Base-by-base conservation (phyloP, 2,797 vertebrate species). In the Silurus lanzhouensis region DNA sequence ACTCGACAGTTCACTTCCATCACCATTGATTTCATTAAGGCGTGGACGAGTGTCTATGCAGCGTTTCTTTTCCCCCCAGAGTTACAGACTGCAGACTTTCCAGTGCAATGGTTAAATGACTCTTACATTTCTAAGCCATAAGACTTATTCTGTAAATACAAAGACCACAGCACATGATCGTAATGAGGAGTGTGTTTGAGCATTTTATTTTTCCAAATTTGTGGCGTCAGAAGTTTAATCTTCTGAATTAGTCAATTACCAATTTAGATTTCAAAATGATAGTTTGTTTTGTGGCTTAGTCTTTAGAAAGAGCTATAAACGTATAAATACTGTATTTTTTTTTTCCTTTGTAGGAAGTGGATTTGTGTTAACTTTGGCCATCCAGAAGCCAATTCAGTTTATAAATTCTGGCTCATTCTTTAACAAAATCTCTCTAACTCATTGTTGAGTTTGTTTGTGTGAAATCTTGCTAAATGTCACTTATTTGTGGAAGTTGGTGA, bases 21-120 rank as follows among this genome's bases (percentile, higher is more conserved):
- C 17, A n/a, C n/a, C n/a, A 64, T 87, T 86, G 81, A 87, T 78
- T 64, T 38, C 57, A 77, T 81, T 84, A 84, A 82, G 31, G 74
- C 79, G 3, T 83, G 79, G 15, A 5, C 15, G 1, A 12, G 25
- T 76, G 15, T 31, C 5, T 27, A 8, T 27, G 13, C 1, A 15
- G 46, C 6, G 10, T 55, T 15, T 6, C 48, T 52, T 14, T n/a
- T 20, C 20, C 9, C 9, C 13, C 3, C 31, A 12, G 27, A 22
- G 27, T 38, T 60, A 20, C 3, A 20, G 17, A 19, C 19, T 76
- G n/a, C 5, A 38, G 17, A 46, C 12, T 61, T 63, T 46, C 22
- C 17, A 81, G 25, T 46, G 84, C 38, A 55, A n/a, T 46, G 86
- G 66, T 72, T 52, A 19, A 71, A 82, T 27, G 74, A 82, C 58